Percentiles rank a stretch among this genome's conserved stretches.
Conservation (phyloP, 2,113 vertebrate species). For the Cepphus grylle region DNA sequence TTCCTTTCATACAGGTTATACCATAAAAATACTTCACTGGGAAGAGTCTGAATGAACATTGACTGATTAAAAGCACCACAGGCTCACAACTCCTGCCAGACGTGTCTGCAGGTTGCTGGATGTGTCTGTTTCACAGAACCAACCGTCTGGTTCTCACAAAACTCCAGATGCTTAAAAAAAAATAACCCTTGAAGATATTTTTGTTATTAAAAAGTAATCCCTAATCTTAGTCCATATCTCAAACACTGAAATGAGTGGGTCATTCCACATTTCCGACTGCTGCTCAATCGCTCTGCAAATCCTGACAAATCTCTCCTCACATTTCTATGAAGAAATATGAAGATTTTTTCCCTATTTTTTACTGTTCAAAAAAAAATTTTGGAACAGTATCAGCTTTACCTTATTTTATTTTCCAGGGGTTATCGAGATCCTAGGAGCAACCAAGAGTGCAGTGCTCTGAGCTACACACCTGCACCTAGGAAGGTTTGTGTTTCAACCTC, state of each 20-base stretch:
- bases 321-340: neutral
- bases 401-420: neutral
- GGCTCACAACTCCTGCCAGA: neutral
- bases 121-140: neutral
- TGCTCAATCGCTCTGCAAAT: neutral
- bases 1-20: neutral
- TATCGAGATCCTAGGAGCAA: neutral
- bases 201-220: neutral
- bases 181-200: rapidly evolving
- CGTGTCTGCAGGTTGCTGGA: neutral
- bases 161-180: neutral
- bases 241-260: neutral
- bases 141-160: neutral
- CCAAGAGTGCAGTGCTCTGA: neutral
- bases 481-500: neutral
- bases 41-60: neutral
- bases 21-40: neutral
- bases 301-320: neutral
- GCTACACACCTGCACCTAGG: neutral
- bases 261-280: neutral
- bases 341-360: neutral
- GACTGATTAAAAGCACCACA: neutral
- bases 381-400: neutral
- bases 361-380: neutral
- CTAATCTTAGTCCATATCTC: neutral